phyloP scores from a whole-genome alignment of 2,888 invertebrate genomes.

The Heliconius charithonia region DNA sequence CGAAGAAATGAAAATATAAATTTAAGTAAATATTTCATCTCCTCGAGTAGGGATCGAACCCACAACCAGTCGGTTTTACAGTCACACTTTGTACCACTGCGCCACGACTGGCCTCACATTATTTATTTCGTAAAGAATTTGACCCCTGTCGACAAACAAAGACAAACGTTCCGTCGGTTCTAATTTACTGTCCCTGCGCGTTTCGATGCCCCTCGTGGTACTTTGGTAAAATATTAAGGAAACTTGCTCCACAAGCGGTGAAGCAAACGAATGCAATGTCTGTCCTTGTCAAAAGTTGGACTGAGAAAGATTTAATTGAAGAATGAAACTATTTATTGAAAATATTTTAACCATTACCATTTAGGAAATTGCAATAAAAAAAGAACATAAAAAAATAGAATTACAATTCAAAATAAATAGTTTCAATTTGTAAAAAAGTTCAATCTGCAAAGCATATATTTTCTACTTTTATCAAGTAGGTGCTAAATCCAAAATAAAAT shows the following conservation, averaged over 20 bases:
- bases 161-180: not conserved
- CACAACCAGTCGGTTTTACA: too few relatives aligned
- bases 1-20: too few relatives aligned
- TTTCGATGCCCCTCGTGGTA: not conserved
- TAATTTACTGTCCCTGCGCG: slow-evolving; percentile 13
- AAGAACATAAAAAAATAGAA: not conserved
- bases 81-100: too few relatives aligned
- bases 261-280: slow-evolving; percentile 29
- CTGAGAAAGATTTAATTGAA: slow-evolving; percentile 7
- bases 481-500: not conserved
- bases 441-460: not conserved
- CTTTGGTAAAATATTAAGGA: slow-evolving; percentile 30
- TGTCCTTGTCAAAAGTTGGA: slow-evolving; percentile 14
- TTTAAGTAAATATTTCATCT: too few relatives aligned
- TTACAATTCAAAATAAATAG: not conserved
- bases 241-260: slow-evolving; percentile 26
- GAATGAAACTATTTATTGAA: not conserved
- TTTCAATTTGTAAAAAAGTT: not conserved
- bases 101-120: too few relatives aligned
- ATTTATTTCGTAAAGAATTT: slow-evolving; percentile 7
- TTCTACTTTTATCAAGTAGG: not conserved
- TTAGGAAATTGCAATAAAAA: not conserved
- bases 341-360: not conserved
- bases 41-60: too few relatives aligned
- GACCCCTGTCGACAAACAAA: slow-evolving; percentile 17